Conservation (phyloP, 2,888 invertebrate species). For the Acrobasis repandana region DNA sequence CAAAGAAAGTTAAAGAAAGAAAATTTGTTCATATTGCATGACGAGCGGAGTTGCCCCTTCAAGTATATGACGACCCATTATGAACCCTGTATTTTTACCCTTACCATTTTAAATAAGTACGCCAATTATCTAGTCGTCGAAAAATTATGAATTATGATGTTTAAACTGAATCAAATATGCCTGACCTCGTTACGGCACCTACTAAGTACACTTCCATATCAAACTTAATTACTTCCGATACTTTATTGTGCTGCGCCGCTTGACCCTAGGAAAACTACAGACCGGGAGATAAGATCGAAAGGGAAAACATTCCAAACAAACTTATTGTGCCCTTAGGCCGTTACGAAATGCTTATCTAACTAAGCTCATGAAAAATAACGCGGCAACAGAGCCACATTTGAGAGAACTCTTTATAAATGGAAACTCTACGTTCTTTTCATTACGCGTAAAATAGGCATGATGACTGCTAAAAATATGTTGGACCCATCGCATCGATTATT, state of each 20-base stretch:
- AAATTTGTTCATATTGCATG: no score
- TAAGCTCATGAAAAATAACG: conserved; percentile 6
- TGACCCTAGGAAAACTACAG: conserved; percentile 30
- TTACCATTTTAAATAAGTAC: no score
- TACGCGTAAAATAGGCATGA: neutral
- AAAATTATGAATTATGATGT: no score
- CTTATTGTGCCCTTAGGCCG: conserved; percentile 19
- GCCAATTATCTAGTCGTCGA: no score
- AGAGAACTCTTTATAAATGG: conserved; percentile 1
- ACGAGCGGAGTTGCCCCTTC: no score
- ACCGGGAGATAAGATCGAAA: conserved; percentile 23
- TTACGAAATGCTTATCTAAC: conserved; percentile 17
- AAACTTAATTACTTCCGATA: conserved; percentile 26
- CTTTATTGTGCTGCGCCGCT: conserved; percentile 24
- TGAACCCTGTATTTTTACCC: no score
- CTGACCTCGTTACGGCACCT: conserved; percentile 9
- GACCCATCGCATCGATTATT: no score
- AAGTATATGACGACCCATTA: no score
- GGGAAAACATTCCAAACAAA: conserved; percentile 22
- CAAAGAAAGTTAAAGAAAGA: no score
- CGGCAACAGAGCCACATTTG: neutral
- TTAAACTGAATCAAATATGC: neutral
- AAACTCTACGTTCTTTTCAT: conserved; percentile 6
- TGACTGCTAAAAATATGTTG: no score
- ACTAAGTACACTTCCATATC: conserved; percentile 21